These are phyloP conservation scores for Ethmia dodecea DNA, from an alignment of 2,888 invertebrate species.

Conservation along the genomic window DNA sequence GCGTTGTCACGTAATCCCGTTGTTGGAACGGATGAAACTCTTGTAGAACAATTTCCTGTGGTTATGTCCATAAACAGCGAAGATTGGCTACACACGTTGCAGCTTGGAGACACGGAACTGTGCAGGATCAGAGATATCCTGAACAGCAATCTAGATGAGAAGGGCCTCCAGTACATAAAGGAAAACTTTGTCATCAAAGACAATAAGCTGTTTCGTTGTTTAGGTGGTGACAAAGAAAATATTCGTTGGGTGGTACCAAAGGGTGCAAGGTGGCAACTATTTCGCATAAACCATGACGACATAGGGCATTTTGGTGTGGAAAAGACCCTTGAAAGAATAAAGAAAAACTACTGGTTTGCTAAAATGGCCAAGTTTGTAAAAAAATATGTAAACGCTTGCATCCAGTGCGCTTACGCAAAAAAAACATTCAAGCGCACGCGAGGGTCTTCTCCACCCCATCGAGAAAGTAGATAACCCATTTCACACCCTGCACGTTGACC, in stretches of 20 bases:
- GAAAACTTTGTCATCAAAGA: neutral
- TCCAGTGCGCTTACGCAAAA: neutral
- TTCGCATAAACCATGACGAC: conserved; percentile 21
- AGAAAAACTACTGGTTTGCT: conserved; percentile 18
- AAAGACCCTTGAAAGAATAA: conserved; percentile 20
- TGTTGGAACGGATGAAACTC: neutral
- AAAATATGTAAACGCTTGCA: neutral
- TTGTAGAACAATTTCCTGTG: no score
- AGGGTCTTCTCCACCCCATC: neutral
- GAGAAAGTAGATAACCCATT: neutral
- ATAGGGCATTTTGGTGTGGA: conserved; percentile 25
- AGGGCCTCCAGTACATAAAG: neutral
- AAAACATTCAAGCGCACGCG: neutral
- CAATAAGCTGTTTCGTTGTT: neutral
- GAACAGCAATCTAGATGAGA: no score
- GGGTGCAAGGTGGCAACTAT: no score
- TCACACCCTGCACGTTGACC: conserved; percentile 1
- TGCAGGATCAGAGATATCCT: conserved; percentile 16
- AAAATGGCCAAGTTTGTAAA: conserved; percentile 12
- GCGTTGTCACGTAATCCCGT: conserved; percentile 4
- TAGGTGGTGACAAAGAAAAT: neutral
- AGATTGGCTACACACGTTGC: neutral
- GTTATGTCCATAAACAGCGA: neutral
- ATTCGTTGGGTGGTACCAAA: no score
- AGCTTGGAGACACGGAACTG: neutral